Percentiles rank a stretch among this genome's conserved stretches.
phyloP scores from a whole-genome alignment of 1,140 invertebrate genomes.

The Mylabris phalerata region DNA sequence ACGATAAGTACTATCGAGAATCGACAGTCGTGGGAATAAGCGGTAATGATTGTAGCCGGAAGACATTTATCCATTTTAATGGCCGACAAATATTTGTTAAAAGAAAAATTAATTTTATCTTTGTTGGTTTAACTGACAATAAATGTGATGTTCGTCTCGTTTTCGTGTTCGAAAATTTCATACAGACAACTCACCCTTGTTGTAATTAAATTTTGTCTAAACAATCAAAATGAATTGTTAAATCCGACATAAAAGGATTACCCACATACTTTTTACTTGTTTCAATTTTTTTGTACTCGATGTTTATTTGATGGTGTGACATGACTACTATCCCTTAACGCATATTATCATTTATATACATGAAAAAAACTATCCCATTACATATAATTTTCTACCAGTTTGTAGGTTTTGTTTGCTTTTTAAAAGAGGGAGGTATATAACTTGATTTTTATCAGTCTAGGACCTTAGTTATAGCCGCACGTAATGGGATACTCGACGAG shows the following conservation, averaged over 20 bases:
- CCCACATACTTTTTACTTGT: too few species aligned
- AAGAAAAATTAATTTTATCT: too few species aligned
- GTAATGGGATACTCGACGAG: slow-evolving; percentile 4
- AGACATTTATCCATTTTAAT: slow-evolving; percentile 9
- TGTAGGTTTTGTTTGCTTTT: background rate
- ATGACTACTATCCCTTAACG: slow-evolving; percentile 5
- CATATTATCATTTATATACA: slow-evolving; percentile 17
- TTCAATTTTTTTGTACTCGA: background rate
- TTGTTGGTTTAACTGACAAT: too few species aligned
- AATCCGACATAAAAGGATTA: too few species aligned
- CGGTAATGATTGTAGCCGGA: background rate
- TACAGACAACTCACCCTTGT: too few species aligned
- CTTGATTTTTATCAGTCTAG: slow-evolving; percentile 14
- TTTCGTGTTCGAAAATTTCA: too few species aligned
- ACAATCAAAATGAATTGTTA: too few species aligned
- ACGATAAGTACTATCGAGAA: too few species aligned
- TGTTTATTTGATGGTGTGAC: slow-evolving; percentile 7
- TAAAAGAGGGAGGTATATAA: background rate
- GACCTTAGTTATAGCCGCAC: background rate
- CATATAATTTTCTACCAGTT: slow-evolving; percentile 12
- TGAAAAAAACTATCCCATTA: slow-evolving; percentile 20
- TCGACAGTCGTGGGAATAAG: too few species aligned
- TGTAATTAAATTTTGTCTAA: too few species aligned
- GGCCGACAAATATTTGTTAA: slow-evolving; percentile 10
- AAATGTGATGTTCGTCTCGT: too few species aligned